These are phyloP conservation scores for Corythucha ciliata DNA, from an alignment of 2,888 invertebrate species.

Conservation along the genomic window DNA sequence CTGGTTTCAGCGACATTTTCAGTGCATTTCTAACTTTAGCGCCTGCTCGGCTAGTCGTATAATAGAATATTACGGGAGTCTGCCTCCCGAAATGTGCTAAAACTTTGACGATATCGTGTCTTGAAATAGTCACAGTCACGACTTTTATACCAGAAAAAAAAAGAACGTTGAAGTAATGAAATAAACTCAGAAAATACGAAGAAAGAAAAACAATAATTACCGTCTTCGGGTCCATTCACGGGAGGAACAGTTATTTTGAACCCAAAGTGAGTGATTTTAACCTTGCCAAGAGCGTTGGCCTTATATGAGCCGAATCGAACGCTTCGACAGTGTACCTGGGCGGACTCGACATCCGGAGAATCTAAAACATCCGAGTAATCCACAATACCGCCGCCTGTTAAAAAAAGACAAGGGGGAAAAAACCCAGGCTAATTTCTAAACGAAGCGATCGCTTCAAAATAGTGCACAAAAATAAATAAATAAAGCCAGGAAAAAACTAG, in stretches of 20 bases:
- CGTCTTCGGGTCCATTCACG: conserved; percentile 40
- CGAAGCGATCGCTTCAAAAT: background rate
- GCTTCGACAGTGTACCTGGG: conserved; percentile 60
- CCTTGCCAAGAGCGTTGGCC: conserved; percentile 63
- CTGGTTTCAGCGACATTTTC: conserved; percentile 54
- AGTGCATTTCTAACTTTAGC: conserved; percentile 57
- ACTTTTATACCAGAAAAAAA: conserved; percentile 44
- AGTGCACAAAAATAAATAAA: background rate
- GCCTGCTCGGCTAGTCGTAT: conserved; percentile 60
- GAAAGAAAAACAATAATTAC: background rate
- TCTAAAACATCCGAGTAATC: conserved; percentile 41
- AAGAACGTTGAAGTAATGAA: background rate
- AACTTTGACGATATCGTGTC: conserved; percentile 61
- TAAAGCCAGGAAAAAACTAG: background rate
- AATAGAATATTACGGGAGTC: conserved; percentile 71
- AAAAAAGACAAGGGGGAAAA: conserved; percentile 1
- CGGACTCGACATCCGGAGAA: conserved; percentile 44
- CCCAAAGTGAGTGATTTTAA: conserved; percentile 46
- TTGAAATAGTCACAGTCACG: conserved; percentile 59
- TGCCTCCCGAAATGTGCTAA: conserved; percentile 66
- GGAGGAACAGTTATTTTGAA: conserved; percentile 44
- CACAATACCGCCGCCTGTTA: conserved; percentile 49
- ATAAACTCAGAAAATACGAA: too few species aligned
- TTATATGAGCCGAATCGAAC: conserved; percentile 78
- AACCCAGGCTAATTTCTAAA: background rate